phyloP scores from a whole-genome alignment of 1,140 invertebrate species.

The Ostrea denselamellosa region DNA sequence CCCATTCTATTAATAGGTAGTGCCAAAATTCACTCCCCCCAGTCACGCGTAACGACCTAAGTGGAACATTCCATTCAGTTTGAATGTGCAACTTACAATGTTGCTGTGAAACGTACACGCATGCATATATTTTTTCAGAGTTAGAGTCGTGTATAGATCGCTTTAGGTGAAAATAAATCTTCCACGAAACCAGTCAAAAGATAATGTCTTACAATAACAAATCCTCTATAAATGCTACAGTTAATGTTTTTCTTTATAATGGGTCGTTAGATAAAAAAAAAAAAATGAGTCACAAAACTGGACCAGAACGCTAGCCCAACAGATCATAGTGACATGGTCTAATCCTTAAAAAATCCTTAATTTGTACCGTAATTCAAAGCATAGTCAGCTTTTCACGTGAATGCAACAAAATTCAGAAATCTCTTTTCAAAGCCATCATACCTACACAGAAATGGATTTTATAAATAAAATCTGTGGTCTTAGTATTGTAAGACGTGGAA shows the following conservation, averaged over 20 bases:
- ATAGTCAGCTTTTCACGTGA: too few species aligned
- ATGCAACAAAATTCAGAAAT: too few species aligned
- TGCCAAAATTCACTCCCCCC: constrained; percentile 11
- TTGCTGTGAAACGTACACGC: background rate
- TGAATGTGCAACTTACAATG: constrained; percentile 5
- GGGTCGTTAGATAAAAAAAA: background rate
- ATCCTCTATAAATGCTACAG: background rate
- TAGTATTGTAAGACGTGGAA: too few species aligned
- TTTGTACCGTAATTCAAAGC: background rate
- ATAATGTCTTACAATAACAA: constrained; percentile 32
- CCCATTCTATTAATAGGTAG: constrained; percentile 36
- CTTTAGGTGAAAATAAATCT: background rate
- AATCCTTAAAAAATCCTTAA: background rate
- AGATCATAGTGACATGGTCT: background rate
- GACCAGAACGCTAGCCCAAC: background rate
- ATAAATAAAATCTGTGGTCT: too few species aligned
- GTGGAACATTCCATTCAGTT: constrained; percentile 34
- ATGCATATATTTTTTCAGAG: background rate
- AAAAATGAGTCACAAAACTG: background rate
- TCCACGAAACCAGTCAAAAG: background rate
- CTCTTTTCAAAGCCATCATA: too few species aligned
- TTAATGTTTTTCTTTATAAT: background rate
- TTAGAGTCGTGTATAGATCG: background rate
- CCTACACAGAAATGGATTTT: too few species aligned
- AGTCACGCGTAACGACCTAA: constrained; percentile 33